A percentile compares a stretch with the other conserved stretches of the same genome.
phyloP scores from a whole-genome alignment of 2,888 invertebrate genomes.

The Eupelmus urozonus region DNA sequence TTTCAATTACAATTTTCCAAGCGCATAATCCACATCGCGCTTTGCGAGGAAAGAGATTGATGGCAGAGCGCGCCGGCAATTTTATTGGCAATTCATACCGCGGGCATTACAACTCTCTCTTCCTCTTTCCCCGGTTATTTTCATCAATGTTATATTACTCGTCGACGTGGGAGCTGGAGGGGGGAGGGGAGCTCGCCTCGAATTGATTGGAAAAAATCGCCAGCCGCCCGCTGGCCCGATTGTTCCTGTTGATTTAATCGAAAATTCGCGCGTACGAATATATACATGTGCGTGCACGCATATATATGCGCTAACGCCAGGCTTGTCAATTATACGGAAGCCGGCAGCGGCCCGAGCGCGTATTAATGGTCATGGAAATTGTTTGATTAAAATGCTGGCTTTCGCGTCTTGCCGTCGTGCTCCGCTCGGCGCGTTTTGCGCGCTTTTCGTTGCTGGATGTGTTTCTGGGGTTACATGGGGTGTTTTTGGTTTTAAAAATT shows the following conservation, averaged over 20 bases:
- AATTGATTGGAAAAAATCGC: conserved; percentile 46
- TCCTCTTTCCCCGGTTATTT: not conserved
- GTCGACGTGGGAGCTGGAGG: no score
- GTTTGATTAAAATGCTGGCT: conserved; percentile 55
- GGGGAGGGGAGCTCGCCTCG: conserved; percentile 3
- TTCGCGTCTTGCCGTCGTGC: not conserved
- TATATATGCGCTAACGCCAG: not conserved
- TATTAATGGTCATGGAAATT: conserved; percentile 57
- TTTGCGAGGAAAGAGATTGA: no score
- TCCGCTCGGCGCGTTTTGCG: conserved; percentile 37
- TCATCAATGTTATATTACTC: conserved; percentile 29
- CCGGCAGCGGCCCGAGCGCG: conserved; percentile 3
- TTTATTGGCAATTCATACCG: conserved; percentile 37
- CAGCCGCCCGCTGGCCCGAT: not conserved
- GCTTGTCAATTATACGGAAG: conserved; percentile 52
- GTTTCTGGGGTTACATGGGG: no score
- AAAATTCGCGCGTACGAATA: conserved; percentile 18
- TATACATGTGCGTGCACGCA: not conserved
- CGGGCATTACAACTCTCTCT: not conserved
- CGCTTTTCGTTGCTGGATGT: conserved; percentile 43
- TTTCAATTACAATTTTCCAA: conserved; percentile 36
- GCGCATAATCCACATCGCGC: conserved; percentile 11
- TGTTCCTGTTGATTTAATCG: conserved; percentile 53
- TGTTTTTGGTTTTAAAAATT: no score
- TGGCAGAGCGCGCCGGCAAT: conserved; percentile 15